A percentile compares a stretch with the other conserved stretches of the same genome.
Evolutionary conservation across 30 jellyfish, hydroid and myxozoan genomes (phyloP).

Genomic region (Chrysaora quinquecirrha): DNA sequence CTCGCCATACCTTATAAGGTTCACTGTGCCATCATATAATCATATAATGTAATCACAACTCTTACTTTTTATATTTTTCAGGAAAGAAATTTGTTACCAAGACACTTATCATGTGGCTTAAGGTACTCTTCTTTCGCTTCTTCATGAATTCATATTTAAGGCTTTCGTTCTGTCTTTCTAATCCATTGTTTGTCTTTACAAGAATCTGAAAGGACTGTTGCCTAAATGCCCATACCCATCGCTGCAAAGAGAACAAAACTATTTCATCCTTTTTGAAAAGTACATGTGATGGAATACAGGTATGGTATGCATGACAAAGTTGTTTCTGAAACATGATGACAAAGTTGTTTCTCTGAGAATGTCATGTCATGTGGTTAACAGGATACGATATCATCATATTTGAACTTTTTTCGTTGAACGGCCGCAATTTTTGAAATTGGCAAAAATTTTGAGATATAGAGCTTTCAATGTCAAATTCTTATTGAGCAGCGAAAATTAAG

Average conservation of each 20-base stretch:
- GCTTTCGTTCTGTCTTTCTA: background rate
- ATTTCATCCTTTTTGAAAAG: background rate
- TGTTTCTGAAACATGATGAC: background rate
- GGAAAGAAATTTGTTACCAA: background rate
- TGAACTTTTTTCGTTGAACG: too few species aligned
- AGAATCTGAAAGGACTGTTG: conserved; percentile 3
- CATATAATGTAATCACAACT: too few species aligned
- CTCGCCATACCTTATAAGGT: background rate
- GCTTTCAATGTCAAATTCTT: too few species aligned
- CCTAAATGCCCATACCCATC: background rate
- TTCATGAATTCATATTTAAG: background rate
- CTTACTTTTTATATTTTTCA: background rate
- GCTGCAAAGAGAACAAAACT: background rate
- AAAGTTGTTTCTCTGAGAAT: too few species aligned
- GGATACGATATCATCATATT: background rate
- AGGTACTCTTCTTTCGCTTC: background rate
- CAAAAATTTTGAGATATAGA: too few species aligned
- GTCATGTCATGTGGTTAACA: background rate
- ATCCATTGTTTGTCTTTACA: background rate
- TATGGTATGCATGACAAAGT: background rate
- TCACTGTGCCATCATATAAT: too few species aligned
- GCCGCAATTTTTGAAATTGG: too few species aligned
- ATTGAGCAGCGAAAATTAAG: too few species aligned
- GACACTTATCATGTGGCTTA: background rate
- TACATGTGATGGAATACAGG: background rate